Base-by-base conservation (phyloP, 2,888 invertebrate species). In the Lathronympha strigana region DNA sequence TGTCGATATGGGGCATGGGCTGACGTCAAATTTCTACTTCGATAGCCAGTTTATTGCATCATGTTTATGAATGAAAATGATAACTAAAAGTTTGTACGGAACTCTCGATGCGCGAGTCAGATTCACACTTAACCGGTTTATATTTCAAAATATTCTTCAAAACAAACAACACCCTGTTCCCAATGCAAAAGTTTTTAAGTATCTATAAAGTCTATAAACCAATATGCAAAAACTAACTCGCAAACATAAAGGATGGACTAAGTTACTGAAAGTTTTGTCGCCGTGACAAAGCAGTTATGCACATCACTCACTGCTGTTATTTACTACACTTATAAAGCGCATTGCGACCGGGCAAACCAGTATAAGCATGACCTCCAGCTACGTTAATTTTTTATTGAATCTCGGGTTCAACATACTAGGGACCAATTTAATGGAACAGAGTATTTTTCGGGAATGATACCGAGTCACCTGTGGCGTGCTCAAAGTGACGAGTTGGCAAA, bases 391-490 rank as follows among this genome's bases (percentile, higher is more conserved):
- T 13, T 40, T 19, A 8, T 23, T n/a, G 47, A 2, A n/a, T 47
- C 47, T n/a, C 1, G 23, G n/a, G 23, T 5, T 47, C 47, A 47
- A 23, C 47, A 45, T 19, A 9, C 1, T 45, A 45, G 13, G 1
- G n/a, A 47, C 47, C 11, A n/a, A n/a, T 23, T 47, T 5, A 21
- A 21, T 1, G 21, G 11, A 4, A 13, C 13, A 9, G 6, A n/a
- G 13, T 4, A 6, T n/a, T 13, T 47, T 21, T 47, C n/a, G 23
- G 23, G 47, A 47, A 47, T 13, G 5, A 45, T 3, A 8, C 8
- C 23, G 5, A 23, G 23, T 53, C 53, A 53, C 53, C 53, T 53
- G 53, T 53, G 53, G 53, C 53, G 31, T 53, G 43, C 43, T 43
- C 43, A 43, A 43, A 43, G 53, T 53, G 36, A 53, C 36, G 53